Evolutionary conservation across 2,888 invertebrate species (phyloP), one percentile per base, ranked within the genome.

Genomic region (Bibio marci): DNA sequence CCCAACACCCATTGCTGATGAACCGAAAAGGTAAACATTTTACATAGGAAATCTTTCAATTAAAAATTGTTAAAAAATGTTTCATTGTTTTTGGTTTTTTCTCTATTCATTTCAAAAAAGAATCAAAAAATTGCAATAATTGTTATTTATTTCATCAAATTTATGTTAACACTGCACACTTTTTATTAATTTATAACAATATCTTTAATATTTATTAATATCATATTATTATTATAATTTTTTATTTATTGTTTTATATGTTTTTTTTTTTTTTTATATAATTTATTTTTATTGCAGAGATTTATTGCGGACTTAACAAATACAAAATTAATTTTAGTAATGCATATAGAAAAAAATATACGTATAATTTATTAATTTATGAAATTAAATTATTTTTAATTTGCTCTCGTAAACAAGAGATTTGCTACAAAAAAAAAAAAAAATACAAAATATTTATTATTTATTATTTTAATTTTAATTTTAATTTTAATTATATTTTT

Each of bases 1-100:
- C 47, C 56, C 67, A 45, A 62, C 67, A 49, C 56, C 67, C 48
- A 63, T 63, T 46, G 63, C 66, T 48, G 59, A 64, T 48, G 68
- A 73, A 57, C 63, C 69, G 41, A 63, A 66, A 49, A 71, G 73
- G 73, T 74, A 64, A 67, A 64, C 18, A 34, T n/a, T 34, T 17
- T 31, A 22, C 22, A 22, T 6, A 22, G 22, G 8, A 22, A 22
- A 22, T n/a, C n/a, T n/a, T n/a, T n/a, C n/a, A n/a, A n/a, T n/a
- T n/a, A n/a, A n/a, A n/a, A n/a, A n/a, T n/a, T n/a, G n/a, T n/a
- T n/a, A n/a, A 22, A 6, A 6, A 22, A 22, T 22, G 22, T 22
- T 22, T 22, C 8, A 6, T 30, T 27, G 11, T 19, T 33, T 35
- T 35, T 18, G 41, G 45, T 37, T 33, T 42, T 43, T 45, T 34